Conservation (phyloP, 2,888 invertebrate genomes). For the Cosmia pyralina region DNA sequence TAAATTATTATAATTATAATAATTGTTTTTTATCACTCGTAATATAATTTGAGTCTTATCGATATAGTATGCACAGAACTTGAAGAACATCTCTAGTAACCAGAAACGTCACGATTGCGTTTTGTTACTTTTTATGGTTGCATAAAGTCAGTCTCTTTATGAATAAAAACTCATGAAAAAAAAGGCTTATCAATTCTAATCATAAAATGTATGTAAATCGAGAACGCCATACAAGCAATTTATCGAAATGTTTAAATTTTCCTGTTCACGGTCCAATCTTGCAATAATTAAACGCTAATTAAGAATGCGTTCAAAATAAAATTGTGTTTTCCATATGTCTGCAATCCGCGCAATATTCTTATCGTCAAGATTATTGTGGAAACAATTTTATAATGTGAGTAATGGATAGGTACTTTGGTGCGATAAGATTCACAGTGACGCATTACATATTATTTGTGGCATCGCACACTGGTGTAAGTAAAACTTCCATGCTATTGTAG, state of each 20-base stretch:
- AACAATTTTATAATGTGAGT: not conserved
- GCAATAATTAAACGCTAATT: constrained; percentile 37
- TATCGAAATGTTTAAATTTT: not conserved
- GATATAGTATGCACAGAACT: not conserved
- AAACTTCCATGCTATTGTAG: not conserved
- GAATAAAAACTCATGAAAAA: not conserved
- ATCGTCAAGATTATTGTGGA: constrained; percentile 14
- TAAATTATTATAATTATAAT: not conserved
- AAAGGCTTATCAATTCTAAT: not conserved
- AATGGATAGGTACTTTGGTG: not conserved
- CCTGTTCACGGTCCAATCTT: not conserved
- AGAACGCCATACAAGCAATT: not conserved
- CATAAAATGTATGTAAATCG: not conserved
- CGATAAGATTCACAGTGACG: constrained; percentile 1
- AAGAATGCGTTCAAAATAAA: constrained; percentile 34
- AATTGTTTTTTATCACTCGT: too few relatives aligned
- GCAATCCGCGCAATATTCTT: not conserved
- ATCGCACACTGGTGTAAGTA: too few relatives aligned
- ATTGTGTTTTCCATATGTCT: not conserved
- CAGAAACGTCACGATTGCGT: constrained; percentile 5
- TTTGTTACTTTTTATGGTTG: constrained; percentile 1
- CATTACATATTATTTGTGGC: too few relatives aligned
- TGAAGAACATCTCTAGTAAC: constrained; percentile 17
- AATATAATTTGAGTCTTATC: not conserved
- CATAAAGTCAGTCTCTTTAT: too few relatives aligned